phyloP scores from a whole-genome alignment of 1,140 invertebrate genomes.

The Pomacea maculata region DNA sequence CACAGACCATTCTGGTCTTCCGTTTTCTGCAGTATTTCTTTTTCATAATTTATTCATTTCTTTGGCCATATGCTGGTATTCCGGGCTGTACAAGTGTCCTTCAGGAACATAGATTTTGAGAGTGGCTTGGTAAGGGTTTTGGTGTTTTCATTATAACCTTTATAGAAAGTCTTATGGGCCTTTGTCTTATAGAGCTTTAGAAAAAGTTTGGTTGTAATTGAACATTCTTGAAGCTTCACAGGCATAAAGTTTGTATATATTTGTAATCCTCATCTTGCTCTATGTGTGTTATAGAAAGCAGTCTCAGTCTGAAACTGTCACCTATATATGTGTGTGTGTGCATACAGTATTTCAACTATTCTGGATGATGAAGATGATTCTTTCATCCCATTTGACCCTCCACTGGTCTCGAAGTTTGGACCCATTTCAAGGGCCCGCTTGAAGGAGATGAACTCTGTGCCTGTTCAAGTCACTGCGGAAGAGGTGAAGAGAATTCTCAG shows the following conservation, averaged over 20 bases:
- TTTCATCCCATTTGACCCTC: conserved; percentile 79
- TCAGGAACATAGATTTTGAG: no score
- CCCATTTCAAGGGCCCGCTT: conserved; percentile 79
- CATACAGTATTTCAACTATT: neutral
- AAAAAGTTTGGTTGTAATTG: neutral
- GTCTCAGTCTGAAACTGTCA: no score
- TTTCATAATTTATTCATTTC: no score
- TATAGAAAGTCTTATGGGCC: no score
- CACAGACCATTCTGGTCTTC: no score
- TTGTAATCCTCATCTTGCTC: neutral
- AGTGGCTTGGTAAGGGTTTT: no score
- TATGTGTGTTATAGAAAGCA: no score
- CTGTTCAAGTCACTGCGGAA: conserved; percentile 61
- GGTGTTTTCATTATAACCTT: no score
- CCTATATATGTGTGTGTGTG: neutral
- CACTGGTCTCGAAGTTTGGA: conserved; percentile 79
- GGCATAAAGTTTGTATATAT: neutral
- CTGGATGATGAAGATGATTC: conserved; percentile 71
- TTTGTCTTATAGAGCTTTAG: no score
- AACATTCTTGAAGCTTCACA: neutral
- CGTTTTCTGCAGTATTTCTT: no score
- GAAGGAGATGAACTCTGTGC: conserved; percentile 56
- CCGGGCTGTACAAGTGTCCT: no score
- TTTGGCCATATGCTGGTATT: no score
- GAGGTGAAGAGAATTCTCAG: conserved; percentile 9